phyloP scores from a whole-genome alignment of 2,113 vertebrate genomes.

The Tyrannus savana region DNA sequence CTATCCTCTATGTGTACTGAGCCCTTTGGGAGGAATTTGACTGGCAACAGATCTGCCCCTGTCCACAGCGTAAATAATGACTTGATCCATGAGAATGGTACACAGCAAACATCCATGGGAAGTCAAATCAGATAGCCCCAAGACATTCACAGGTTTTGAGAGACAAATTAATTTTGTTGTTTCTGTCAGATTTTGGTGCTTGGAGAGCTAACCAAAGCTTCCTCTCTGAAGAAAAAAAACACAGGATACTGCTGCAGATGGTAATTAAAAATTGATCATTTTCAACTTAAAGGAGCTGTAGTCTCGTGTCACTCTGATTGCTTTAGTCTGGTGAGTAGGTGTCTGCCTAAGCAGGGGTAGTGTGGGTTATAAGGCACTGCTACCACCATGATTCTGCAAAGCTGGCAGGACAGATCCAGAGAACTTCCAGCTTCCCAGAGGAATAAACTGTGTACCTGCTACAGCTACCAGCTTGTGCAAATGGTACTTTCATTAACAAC shows the following conservation, averaged over 20 bases:
- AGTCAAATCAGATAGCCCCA: neutral
- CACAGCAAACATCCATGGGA: conserved; percentile 2
- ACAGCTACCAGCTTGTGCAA: neutral
- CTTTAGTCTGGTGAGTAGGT: neutral
- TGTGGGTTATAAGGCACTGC: neutral
- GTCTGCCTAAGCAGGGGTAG: neutral
- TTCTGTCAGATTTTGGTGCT: conserved; percentile 26
- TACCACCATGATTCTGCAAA: neutral
- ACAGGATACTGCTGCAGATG: neutral
- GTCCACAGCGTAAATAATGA: neutral
- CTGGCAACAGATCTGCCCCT: neutral
- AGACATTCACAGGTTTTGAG: conserved; percentile 16
- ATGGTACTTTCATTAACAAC: neutral
- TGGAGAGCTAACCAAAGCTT: conserved; percentile 33
- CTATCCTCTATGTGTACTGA: conserved; percentile 34
- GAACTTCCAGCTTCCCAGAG: neutral
- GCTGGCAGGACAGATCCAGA: neutral
- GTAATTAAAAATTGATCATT: neutral
- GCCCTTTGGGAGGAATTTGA: conserved; percentile 31
- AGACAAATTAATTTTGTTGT: conserved; percentile 27
- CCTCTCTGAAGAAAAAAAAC: neutral
- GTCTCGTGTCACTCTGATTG: neutral
- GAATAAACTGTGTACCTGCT: neutral
- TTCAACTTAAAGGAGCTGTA: neutral
- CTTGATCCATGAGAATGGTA: neutral